These are phyloP conservation scores for Trematocara marginatum DNA, from an alignment of 2,113 vertebrate species.

Conservation along the genomic window DNA sequence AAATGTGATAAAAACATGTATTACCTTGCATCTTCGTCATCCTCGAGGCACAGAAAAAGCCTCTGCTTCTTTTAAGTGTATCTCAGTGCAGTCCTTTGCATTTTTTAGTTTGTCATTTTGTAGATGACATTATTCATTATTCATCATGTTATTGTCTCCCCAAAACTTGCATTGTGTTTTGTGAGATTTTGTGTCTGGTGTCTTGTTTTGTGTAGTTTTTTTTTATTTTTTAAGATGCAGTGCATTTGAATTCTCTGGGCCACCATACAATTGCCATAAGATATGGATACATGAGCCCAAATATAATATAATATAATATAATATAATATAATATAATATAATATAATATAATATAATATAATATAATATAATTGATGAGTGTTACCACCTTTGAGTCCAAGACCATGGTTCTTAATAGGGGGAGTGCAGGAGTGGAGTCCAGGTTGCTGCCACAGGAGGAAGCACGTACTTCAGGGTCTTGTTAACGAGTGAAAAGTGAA, in stretches of 20 bases:
- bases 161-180: neutral
- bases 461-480: neutral
- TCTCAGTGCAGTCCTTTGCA: neutral
- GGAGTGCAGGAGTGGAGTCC: neutral
- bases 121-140: neutral
- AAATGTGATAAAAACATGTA: too few relatives aligned
- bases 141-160: neutral
- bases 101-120: neutral
- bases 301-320: neutral
- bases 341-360: neutral
- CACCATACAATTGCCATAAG: neutral
- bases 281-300: neutral
- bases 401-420: neutral
- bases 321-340: neutral
- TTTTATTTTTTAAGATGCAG: neutral
- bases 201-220: neutral
- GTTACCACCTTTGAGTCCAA: neutral
- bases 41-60: neutral
- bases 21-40: neutral
- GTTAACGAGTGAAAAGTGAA: neutral
- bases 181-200: neutral
- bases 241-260: neutral
- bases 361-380: neutral
- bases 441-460: neutral
- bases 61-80: neutral